phyloP scores from a whole-genome alignment of 2,113 vertebrate genomes.

The Larimichthys crocea region DNA sequence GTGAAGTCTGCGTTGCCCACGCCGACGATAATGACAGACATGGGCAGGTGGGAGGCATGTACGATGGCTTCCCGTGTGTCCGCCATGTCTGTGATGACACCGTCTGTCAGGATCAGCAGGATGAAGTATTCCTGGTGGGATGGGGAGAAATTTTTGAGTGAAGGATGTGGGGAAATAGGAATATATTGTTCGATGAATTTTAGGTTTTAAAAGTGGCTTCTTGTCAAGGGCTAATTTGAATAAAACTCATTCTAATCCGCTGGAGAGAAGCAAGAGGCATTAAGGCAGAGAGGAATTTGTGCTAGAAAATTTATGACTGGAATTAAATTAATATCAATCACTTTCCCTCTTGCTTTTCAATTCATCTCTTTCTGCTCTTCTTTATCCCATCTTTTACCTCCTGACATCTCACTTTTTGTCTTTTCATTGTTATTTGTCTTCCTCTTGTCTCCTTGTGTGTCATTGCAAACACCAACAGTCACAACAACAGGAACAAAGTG shows the following conservation, averaged over 20 bases:
- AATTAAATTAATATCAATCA: conserved; percentile 68
- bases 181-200: conserved; percentile 30
- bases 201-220: conserved; percentile 49
- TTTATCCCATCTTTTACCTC: conserved; percentile 12
- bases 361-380: conserved; percentile 22
- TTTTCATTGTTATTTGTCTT: conserved; percentile 18
- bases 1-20: conserved; percentile 97
- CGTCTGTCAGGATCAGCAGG: conserved; percentile 96
- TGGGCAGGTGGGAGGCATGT: conserved; percentile 96
- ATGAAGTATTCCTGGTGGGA: conserved; percentile 96
- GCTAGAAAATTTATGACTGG: conserved; percentile 49
- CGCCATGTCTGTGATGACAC: conserved; percentile 98
- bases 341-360: background rate
- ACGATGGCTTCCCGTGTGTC: conserved; percentile 98
- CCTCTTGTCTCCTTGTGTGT: background rate
- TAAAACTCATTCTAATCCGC: conserved; percentile 65
- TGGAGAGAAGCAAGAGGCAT: conserved; percentile 44
- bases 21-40: conserved; percentile 98
- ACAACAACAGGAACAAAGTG: conserved; percentile 28
- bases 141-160: conserved; percentile 3
- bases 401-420: conserved; percentile 16
- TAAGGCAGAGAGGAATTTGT: conserved; percentile 49
- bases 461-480: conserved; percentile 20
- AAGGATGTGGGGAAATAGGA: conserved; percentile 12
- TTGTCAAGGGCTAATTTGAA: conserved; percentile 68